Evolutionary conservation across 2,888 invertebrate genomes (phyloP).

Genomic region (Philereme vetulata): DNA sequence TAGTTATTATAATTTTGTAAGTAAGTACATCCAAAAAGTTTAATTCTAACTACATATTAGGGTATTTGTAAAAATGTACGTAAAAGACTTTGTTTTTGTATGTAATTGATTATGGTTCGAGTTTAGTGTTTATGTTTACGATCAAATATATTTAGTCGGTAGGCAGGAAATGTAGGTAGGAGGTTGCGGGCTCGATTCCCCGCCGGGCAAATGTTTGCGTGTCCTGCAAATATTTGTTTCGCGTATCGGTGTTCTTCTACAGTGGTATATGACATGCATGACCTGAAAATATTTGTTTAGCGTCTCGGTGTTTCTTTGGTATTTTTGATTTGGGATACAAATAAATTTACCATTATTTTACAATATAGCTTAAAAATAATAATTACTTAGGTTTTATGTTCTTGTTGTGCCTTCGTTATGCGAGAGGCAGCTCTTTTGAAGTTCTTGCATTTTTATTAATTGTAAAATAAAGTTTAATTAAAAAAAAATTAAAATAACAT

Average conservation of each 20-base stretch:
- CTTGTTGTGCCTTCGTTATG: slow-evolving; percentile 22
- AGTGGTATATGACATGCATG: too few species aligned
- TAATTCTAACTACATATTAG: too few species aligned
- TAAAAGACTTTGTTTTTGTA: neutral
- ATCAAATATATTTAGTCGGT: neutral
- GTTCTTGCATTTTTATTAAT: slow-evolving; percentile 14
- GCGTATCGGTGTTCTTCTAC: neutral
- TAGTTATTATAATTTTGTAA: neutral
- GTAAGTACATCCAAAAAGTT: neutral
- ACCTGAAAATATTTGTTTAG: neutral
- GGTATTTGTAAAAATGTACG: neutral
- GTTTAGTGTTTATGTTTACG: neutral
- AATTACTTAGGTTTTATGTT: neutral
- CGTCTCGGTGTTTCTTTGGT: too few species aligned
- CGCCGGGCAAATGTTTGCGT: neutral
- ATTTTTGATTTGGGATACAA: too few species aligned
- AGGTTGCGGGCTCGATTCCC: too few species aligned
- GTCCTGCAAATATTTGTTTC: neutral
- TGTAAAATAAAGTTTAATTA: neutral
- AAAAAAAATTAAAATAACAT: neutral
- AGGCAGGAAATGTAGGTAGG: neutral
- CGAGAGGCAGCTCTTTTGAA: slow-evolving; percentile 10
- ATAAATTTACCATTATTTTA: neutral
- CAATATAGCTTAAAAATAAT: neutral
- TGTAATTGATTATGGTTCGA: neutral